Base-by-base conservation (phyloP, 2,888 invertebrate species). In the Camptogramma bilineatum region DNA sequence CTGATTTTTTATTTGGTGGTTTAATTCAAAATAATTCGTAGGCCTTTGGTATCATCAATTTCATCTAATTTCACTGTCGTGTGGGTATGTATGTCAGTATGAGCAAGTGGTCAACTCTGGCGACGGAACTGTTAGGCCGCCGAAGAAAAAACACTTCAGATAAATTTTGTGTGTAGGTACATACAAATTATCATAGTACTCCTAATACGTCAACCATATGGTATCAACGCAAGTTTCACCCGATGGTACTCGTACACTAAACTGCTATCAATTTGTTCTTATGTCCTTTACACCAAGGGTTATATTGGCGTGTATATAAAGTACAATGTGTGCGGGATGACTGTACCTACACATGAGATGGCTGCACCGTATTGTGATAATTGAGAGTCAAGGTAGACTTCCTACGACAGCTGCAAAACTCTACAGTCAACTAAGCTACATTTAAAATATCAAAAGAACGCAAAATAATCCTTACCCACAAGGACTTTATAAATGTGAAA, bases 131-230 rank as follows among this genome's bases (percentile, higher is more conserved):
- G n/a, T n/a, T n/a, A n/a, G n/a, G n/a, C n/a, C n/a, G n/a, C n/a
- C n/a, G n/a, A n/a, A n/a, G 28, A 28, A 3, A 28, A 28, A 28
- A 5, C 7, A 28, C 28, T 28, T 28, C 28, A 28, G 2, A 66
- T 62, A 50, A 62, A 63, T 56, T 59, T 19, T 52, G 68, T 62
- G 56, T n/a, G n/a, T n/a, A n/a, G n/a, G n/a, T 65, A 66, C 65
- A 65, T 1, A 60, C 39, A 48, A 65, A 70, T 70, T 72, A 70
- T 50, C 55, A 52, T 13, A 24, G 24, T 46, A 42, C 18, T 68
- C 65, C 42, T 72, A 70, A 72, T 57, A 66, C 72, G 66, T 66
- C 19, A 52, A 52, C 48, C 31, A 51, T 62, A 52, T 24, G 24
- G 54, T 48, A 9, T 52, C 48, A 28, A 28, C 28, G 4, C 28